phyloP scores from a whole-genome alignment of 2,113 vertebrate genomes.

The Mungos mungo region DNA sequence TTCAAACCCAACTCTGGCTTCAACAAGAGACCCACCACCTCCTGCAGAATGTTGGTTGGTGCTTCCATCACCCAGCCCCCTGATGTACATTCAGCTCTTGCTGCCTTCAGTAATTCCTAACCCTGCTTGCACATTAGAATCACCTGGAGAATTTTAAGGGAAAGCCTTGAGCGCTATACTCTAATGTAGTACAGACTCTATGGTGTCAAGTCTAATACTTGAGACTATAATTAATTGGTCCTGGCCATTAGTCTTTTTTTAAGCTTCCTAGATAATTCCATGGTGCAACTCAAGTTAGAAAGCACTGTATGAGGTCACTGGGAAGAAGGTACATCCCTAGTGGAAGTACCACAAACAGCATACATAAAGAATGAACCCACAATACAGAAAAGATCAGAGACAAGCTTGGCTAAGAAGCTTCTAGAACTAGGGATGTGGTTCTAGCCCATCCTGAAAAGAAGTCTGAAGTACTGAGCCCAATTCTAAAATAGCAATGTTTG shows the following conservation, averaged over 20 bases:
- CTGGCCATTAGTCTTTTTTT: neutral
- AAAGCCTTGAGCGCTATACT: neutral
- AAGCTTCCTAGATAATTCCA: neutral
- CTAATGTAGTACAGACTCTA: too few species aligned
- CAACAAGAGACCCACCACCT: neutral
- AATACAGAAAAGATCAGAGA: neutral
- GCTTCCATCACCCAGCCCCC: neutral
- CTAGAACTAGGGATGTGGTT: neutral
- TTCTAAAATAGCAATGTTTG: neutral
- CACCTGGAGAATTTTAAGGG: neutral
- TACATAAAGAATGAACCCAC: neutral
- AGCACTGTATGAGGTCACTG: neutral
- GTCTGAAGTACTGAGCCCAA: neutral
- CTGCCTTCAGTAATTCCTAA: too few species aligned
- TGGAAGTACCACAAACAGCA: neutral
- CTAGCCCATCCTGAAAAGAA: neutral
- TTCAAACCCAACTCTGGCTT: neutral
- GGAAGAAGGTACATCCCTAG: neutral
- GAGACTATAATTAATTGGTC: neutral
- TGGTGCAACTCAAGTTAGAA: neutral
- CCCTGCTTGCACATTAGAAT: neutral
- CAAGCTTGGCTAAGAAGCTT: neutral
- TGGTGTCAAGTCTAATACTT: too few species aligned
- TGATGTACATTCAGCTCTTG: neutral
- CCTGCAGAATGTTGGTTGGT: neutral